These are phyloP conservation scores for Pantala flavescens DNA, from an alignment of 1,140 invertebrate species.

Conservation along the genomic window DNA sequence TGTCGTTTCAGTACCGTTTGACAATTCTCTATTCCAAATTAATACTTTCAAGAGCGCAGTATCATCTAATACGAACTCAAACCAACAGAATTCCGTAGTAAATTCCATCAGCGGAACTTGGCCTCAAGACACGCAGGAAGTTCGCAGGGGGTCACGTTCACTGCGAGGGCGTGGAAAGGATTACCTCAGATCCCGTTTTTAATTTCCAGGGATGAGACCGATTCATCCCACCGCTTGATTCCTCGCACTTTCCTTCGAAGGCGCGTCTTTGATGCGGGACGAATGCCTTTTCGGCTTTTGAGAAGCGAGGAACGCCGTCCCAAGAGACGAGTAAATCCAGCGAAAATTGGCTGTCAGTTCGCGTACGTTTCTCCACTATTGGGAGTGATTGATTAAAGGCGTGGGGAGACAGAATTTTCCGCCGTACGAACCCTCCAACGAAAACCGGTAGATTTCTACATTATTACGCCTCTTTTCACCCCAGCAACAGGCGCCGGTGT, in stretches of 20 bases:
- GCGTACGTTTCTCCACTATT: background rate
- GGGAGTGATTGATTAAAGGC: conserved; percentile 8
- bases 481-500: background rate
- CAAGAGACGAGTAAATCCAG: background rate
- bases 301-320: background rate
- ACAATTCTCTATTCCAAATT: too few relatives aligned
- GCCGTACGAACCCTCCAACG: background rate
- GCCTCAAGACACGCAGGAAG: too few relatives aligned
- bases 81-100: too few relatives aligned
- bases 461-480: background rate
- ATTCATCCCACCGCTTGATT: too few relatives aligned
- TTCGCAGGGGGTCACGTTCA: too few relatives aligned
- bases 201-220: too few relatives aligned
- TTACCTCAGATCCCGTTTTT: too few relatives aligned
- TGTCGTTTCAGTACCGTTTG: too few relatives aligned
- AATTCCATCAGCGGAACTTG: too few relatives aligned
- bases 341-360: conserved; percentile 8
- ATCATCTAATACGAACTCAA: too few relatives aligned
- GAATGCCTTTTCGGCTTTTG: conserved; percentile 2
- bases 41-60: too few relatives aligned
- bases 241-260: background rate
- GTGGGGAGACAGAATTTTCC: background rate
- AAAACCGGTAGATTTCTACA: background rate
- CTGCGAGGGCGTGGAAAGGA: too few relatives aligned
- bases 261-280: background rate